phyloP scores from a whole-genome alignment of 2,113 vertebrate species.

The Cettia cetti region DNA sequence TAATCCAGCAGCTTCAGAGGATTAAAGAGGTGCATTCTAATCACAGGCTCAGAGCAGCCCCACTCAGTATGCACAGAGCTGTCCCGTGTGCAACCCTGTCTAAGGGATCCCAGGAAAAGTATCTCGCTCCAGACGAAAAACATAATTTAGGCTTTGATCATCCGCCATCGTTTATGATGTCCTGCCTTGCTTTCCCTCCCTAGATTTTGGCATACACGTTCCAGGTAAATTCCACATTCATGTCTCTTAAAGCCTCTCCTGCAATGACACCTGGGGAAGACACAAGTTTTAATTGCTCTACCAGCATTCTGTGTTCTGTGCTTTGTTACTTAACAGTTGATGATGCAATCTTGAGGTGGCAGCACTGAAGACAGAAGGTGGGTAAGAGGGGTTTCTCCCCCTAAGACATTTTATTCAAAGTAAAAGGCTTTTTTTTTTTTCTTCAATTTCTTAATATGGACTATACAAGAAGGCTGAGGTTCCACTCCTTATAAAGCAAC shows the following conservation, averaged over 20 bases:
- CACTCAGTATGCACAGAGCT: slow-evolving; percentile 34
- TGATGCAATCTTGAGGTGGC: neutral
- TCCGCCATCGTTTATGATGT: neutral
- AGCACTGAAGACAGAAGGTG: neutral
- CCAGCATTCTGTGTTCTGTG: neutral
- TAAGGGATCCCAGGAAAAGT: neutral
- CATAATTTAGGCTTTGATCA: neutral
- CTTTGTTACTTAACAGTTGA: neutral
- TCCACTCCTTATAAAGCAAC: neutral
- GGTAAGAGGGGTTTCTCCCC: neutral
- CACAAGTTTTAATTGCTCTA: neutral
- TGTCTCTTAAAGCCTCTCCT: neutral
- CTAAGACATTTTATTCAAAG: neutral
- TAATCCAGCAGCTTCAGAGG: slow-evolving; percentile 70
- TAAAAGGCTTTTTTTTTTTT: neutral
- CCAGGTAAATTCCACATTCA: neutral
- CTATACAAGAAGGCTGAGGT: neutral
- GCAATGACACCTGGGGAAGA: neutral
- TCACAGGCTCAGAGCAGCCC: slow-evolving; percentile 37
- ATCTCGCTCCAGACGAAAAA: neutral
- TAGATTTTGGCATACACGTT: neutral
- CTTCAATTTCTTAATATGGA: neutral
- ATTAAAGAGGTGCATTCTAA: slow-evolving; percentile 74
- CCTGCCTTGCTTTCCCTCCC: neutral
- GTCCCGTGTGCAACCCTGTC: neutral